Base-by-base conservation (phyloP, 2,888 invertebrate species). In the Nomada fabriciana region DNA sequence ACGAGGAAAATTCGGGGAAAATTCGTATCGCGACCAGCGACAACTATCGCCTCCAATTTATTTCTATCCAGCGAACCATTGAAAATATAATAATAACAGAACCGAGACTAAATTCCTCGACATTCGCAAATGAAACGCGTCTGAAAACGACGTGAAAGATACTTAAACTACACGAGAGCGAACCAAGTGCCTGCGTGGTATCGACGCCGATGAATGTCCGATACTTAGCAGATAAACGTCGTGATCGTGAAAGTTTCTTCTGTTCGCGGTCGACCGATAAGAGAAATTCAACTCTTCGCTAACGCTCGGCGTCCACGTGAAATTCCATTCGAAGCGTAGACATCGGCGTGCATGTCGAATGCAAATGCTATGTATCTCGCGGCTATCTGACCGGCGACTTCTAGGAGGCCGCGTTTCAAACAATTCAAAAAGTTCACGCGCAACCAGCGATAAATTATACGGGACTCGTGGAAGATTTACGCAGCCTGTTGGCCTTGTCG, bases 371-470 rank as follows among this genome's bases (percentile, higher is more conserved):
- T 36, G 65, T 67, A 73, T 68, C 60, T 42, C 1, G 43, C 67
- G 73, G 67, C 73, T 73, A 77, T 77, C 73, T 25, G 47, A 29
- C 29, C 18, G 69, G n/a, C 36, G 23, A 60, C 42, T 36, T 50
- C 29, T 23, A 23, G 10, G 23, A 42, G 25, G 25, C 18, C n/a
- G 63, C 13, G 36, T 57, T 55, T 25, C 5, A 5, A 57, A 13
- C 53, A 47, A 69, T 63, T 60, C 60, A 47, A 73, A 73, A 47
- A 67, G 36, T 36, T 59, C 10, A 18, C 25, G 25, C 25, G 25
- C 25, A 25, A 25, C 20, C 43, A 15, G 18, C 23, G 53, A 67
- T 77, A 77, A 73, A 67, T 77, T 73, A 73, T 73, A 55, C 59
- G 52, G 20, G 7, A 1, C 10, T 47, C 9, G 1, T 29, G 5